These are phyloP conservation scores for Drosophila kurseongensis DNA, from an alignment of 1,140 invertebrate genomes.

Conservation along the genomic window DNA sequence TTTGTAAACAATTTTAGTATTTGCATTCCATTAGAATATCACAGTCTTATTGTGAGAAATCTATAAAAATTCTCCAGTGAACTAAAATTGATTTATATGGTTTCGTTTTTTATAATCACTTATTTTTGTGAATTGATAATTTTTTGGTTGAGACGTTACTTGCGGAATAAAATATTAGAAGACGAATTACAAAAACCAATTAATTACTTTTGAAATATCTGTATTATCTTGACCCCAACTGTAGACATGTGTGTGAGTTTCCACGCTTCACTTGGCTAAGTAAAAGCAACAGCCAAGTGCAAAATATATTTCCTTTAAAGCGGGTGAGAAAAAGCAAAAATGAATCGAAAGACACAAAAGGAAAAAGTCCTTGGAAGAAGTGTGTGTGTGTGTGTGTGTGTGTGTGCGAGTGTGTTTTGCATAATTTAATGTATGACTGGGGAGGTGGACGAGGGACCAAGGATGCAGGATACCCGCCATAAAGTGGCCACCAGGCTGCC, in stretches of 20 bases:
- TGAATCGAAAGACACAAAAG: slow-evolving; percentile 13
- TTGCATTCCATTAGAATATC: too few relatives aligned
- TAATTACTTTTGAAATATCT: too few relatives aligned
- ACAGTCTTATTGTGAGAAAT: too few relatives aligned
- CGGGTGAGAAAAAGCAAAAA: slow-evolving; percentile 18
- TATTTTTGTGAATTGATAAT: too few relatives aligned
- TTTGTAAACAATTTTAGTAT: too few relatives aligned
- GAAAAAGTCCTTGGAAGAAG: slow-evolving; percentile 12
- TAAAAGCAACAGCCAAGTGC: slow-evolving; percentile 66
- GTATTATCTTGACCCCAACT: background rate
- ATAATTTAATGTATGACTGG: slow-evolving; percentile 44
- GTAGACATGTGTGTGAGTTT: slow-evolving; percentile 13
- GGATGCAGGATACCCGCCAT: slow-evolving; percentile 9
- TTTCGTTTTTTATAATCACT: too few relatives aligned
- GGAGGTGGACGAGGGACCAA: background rate
- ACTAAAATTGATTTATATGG: too few relatives aligned
- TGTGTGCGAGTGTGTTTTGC: slow-evolving; percentile 40
- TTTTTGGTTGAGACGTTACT: too few relatives aligned
- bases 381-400: background rate
- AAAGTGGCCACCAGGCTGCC: slow-evolving; percentile 39
- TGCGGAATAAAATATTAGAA: too few relatives aligned
- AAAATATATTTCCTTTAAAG: slow-evolving; percentile 40
- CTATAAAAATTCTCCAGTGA: too few relatives aligned
- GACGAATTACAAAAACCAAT: too few relatives aligned
- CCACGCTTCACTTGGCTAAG: slow-evolving; percentile 44